Evolutionary conservation across 2,888 invertebrate species (phyloP), one percentile per base, ranked within the genome.

Genomic region (Folsomia manolachei): DNA sequence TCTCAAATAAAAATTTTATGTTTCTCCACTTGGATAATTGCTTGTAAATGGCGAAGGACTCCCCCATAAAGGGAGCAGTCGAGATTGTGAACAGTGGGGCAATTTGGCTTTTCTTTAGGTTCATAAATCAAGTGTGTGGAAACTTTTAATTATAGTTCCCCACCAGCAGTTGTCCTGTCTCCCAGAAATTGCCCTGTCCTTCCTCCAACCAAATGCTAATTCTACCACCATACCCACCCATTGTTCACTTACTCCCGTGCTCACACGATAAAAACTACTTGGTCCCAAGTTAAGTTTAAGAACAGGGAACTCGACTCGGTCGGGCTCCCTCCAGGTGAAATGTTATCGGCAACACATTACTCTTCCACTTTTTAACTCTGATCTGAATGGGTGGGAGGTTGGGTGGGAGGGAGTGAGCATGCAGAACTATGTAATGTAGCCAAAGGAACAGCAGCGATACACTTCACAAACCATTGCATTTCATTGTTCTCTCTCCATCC

Each of bases 131-230:
- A 72, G 75, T 51, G 53, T 65, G 68, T 73, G 69, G 74, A 75
- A 76, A 77, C 73, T 77, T 77, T 77, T 77, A 77, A 77, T 77
- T 75, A 77, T 75, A 77, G 71, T 73, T 73, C 67, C 71, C 70
- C 73, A 74, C 72, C 51, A 23, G 63, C 70, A 62, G 67, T 68
- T 71, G 71, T 62, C 62, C 24, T 21, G 24, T 62, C 39, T 39
- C 62, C 24, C 62, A 62, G 25, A 60, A 62, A 62, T 24, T 62
- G 19, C 21, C 62, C 62, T 62, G 21, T 23, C n/a, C 60, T 39
- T 39, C 39, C 39, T 39, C 39, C 39, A 9, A 4, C 39, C 56
- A 56, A 18, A 56, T 56, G 56, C 56, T 56, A 56, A 56, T 56
- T 56, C 56, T 56, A 56, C 19, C 39, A 14, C 14, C n/a, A n/a